phyloP scores from a whole-genome alignment of 2,888 invertebrate species.

The Neoaliturus tenellus region DNA sequence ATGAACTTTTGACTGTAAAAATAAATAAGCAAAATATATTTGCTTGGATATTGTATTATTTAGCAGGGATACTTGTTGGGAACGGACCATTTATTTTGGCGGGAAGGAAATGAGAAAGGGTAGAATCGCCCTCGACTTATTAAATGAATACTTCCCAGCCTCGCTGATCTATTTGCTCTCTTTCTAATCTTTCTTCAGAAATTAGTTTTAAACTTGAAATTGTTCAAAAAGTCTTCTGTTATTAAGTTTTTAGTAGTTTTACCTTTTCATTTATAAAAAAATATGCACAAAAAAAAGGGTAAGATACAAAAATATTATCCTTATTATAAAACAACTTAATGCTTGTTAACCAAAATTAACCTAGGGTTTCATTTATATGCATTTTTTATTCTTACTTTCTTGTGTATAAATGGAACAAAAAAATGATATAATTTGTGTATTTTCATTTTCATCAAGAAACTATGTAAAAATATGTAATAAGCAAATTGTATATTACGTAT shows the following conservation, averaged over 20 bases:
- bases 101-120: neutral
- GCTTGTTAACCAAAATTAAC: too few species aligned
- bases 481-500: too few species aligned
- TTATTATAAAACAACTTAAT: too few species aligned
- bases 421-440: neutral
- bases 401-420: neutral
- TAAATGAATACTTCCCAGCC: constrained; percentile 28
- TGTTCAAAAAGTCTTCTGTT: constrained; percentile 9
- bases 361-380: neutral
- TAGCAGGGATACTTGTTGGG: neutral
- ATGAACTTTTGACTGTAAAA: too few species aligned
- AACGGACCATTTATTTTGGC: neutral
- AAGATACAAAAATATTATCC: too few species aligned
- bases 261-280: too few species aligned
- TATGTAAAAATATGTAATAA: neutral
- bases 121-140: neutral
- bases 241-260: neutral
- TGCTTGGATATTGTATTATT: too few species aligned
- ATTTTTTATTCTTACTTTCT: neutral
- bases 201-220: constrained; percentile 30
- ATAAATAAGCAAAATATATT: too few species aligned
- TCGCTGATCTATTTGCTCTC: constrained; percentile 9
- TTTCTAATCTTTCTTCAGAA: neutral
- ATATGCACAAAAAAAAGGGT: too few species aligned
- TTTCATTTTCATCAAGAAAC: neutral